These are phyloP conservation scores for Malthinus flaveolus DNA, from an alignment of 2,888 invertebrate species.

Conservation along the genomic window DNA sequence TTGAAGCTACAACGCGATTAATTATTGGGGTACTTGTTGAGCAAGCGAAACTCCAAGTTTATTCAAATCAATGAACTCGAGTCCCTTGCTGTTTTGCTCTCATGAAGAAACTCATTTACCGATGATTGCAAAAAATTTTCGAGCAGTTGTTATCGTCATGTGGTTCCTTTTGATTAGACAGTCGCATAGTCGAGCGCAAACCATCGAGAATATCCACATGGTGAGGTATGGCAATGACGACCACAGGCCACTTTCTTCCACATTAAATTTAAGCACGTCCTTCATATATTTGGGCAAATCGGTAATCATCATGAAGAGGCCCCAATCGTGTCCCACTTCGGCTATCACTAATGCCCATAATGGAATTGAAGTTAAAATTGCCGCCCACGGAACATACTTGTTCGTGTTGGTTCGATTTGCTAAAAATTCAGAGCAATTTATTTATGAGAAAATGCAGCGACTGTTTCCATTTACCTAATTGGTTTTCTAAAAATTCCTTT, in stretches of 20 bases:
- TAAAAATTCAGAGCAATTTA: not conserved
- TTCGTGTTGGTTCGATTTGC: not conserved
- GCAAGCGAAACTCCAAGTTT: too few species aligned
- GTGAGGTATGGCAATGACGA: slow-evolving; percentile 67
- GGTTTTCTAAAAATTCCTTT: slow-evolving; percentile 66
- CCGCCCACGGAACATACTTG: slow-evolving; percentile 54
- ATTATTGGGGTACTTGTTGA: too few species aligned
- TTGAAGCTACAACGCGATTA: slow-evolving; percentile 56
- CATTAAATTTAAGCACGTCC: slow-evolving; percentile 67
- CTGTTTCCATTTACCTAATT: slow-evolving; percentile 57
- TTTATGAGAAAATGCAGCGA: not conserved
- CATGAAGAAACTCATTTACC: not conserved
- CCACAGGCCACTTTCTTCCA: slow-evolving; percentile 64
- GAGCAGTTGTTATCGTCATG: not conserved
- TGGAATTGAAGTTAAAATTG: slow-evolving; percentile 69
- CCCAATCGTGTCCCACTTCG: slow-evolving; percentile 72
- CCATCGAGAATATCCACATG: slow-evolving; percentile 61
- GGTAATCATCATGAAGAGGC: slow-evolving; percentile 71
- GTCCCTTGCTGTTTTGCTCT: too few species aligned
- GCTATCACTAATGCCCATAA: slow-evolving; percentile 75
- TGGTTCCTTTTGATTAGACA: not conserved
- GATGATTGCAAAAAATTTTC: not conserved
- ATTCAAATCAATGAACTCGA: too few species aligned
- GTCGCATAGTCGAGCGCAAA: slow-evolving; percentile 2
- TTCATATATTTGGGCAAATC: slow-evolving; percentile 72